These are phyloP conservation scores for Gryon sp. DNA, from an alignment of 1,140 invertebrate species.

Conservation along the genomic window DNA sequence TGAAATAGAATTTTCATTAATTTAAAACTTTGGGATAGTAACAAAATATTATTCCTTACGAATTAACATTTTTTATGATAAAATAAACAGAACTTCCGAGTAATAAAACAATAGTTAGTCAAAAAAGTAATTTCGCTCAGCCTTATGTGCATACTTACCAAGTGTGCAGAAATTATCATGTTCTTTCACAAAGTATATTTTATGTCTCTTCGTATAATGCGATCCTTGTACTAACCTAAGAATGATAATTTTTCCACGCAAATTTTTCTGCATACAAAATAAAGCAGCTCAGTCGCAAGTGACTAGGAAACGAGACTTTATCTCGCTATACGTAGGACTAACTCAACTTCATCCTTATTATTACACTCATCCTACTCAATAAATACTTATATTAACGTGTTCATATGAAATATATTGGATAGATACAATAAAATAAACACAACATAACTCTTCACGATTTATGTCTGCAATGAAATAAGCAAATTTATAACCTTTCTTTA, in stretches of 20 bases:
- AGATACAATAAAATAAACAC: constrained; percentile 40
- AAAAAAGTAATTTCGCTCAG: constrained; percentile 26
- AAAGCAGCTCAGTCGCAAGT: constrained; percentile 24
- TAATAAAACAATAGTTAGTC: constrained; percentile 29
- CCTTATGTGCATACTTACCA: constrained; percentile 17
- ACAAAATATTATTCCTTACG: too few species aligned
- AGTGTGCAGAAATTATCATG: constrained; percentile 38
- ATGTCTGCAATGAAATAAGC: constrained; percentile 49
- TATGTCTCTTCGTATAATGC: constrained; percentile 50
- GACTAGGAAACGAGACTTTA: constrained; percentile 44
- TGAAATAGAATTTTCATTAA: too few species aligned
- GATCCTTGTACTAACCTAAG: constrained; percentile 46
- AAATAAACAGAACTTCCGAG: constrained; percentile 13
- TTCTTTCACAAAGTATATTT: constrained; percentile 55
- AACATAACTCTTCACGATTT: constrained; percentile 34
- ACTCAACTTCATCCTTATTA: constrained; percentile 35
- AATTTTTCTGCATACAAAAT: constrained; percentile 58
- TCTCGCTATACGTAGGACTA: constrained; percentile 49
- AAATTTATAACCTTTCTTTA: constrained; percentile 62
- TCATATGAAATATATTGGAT: constrained; percentile 47
- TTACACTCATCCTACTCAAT: constrained; percentile 48
- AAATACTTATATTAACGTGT: constrained; percentile 45
- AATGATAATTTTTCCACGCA: constrained; percentile 58
- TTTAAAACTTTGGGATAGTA: too few species aligned
- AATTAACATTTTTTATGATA: constrained; percentile 24